Evolutionary conservation across 2,888 invertebrate genomes (phyloP).

Genomic region (Eurytoma adleriae): DNA sequence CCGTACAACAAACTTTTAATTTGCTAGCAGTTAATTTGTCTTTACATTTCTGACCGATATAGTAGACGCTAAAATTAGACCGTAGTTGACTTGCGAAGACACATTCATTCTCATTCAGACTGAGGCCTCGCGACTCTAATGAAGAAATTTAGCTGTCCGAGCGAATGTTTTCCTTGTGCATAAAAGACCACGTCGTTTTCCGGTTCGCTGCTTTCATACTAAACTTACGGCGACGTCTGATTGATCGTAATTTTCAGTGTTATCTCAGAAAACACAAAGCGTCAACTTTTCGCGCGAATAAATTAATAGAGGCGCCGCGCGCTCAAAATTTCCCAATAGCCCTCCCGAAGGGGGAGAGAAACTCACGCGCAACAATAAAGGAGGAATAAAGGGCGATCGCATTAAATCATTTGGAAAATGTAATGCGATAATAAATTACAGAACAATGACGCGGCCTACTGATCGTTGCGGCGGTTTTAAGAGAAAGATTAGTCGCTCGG

Average conservation of each 20-base stretch:
- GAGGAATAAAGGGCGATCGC: no score
- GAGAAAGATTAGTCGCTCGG: no score
- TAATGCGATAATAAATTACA: no score
- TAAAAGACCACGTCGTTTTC: background rate
- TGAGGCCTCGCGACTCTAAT: conserved; percentile 17
- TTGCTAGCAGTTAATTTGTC: background rate
- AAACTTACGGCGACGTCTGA: background rate
- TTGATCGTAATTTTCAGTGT: background rate
- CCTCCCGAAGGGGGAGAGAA: background rate
- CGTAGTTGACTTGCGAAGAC: background rate
- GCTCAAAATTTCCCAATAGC: background rate
- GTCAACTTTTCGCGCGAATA: no score
- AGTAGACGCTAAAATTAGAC: background rate
- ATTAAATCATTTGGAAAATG: no score
- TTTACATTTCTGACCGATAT: background rate
- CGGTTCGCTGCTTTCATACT: conserved; percentile 16
- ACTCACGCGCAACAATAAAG: background rate
- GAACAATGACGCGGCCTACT: no score
- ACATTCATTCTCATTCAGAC: conserved; percentile 1
- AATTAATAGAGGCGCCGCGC: no score
- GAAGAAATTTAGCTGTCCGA: conserved; percentile 40
- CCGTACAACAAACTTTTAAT: no score
- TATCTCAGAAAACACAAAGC: background rate
- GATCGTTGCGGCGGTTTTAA: no score
- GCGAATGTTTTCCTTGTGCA: conserved; percentile 11